Evolutionary conservation across 2,113 vertebrate species (phyloP), one percentile per base, ranked within the genome.

Genomic region (Bos indicus): DNA sequence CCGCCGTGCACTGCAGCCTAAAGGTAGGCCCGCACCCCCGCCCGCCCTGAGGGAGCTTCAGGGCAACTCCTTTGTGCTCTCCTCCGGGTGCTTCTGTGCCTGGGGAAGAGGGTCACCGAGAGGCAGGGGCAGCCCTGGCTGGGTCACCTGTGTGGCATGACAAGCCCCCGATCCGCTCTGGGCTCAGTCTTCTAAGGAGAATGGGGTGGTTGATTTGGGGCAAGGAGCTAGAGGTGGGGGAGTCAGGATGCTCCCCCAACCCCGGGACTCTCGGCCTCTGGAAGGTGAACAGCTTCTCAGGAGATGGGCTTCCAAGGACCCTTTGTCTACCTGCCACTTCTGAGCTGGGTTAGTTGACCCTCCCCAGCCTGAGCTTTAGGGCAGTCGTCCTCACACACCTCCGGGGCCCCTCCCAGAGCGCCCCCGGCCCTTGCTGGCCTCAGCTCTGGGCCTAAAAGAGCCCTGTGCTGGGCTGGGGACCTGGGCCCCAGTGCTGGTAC

Each of bases 1-100:
- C 99, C 0, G 99, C 99, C 0, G 98, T 99, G 97, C 99, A 99
- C 98, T 98, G 98, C 95, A 98, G 98, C 97, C 83, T 99, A 97
- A 99, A 99, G 99, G 99, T 99, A 99, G 46, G 98, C 1, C 5
- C 3, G 13, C 0, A 0, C 78, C 5, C 2, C 8, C 77, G 74
- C 74, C 81, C 6, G 7, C 1, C 60, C 48, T 3, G 21, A 23
- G 77, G 40, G 25, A 19, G 56, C 59, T 78, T 2, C 7, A 43
- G 12, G 19, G 64, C 8, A 21, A 21, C 28, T 23, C 16, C 43
- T 85, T 6, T 59, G 30, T 17, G 1, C 67, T 14, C 26, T n/a
- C 12, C 30, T 17, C 16, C 2, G 6, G 4, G n/a, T 60, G n/a
- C 51, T 14, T 15, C 77, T 77, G 52, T 25, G 59, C 78, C 96